Evolutionary conservation across 2,888 invertebrate genomes (phyloP), one percentile per base, ranked within the genome.

Genomic region (Cephus sareptanus): DNA sequence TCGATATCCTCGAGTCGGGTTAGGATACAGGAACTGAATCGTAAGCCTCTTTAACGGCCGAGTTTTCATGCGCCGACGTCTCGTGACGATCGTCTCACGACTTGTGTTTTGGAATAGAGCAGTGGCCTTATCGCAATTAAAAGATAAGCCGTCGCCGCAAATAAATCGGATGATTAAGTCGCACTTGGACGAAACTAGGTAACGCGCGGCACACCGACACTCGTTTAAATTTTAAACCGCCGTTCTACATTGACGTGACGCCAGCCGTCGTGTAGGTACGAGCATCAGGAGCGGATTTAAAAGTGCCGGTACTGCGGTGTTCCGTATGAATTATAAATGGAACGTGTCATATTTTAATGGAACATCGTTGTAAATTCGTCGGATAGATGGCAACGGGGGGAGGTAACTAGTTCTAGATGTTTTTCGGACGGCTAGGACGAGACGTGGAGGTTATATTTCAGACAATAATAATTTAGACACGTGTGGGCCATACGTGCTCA

Each of bases 381-480:
- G 76, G 81, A 77, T 81, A 78, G 81, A 84, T 79, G 78, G 71
- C 76, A 71, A 77, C 76, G 78, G 76, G 80, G 80, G 82, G 85
- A 80, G 83, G 81, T 84, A 84, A 82, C 83, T 81, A 83, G 81
- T 83, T 84, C 79, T 79, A 82, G 82, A 79, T 80, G 78, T 73
- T 79, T 81, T 81, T 82, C 75, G 81, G 76, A 77, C 79, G 78
- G 79, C 78, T 79, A 78, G 73, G 34, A 69, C 69, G 74, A 74
- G 75, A 56, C 79, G 56, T 34, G 68, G 77, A 82, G 79, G 84
- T 86, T 84, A 83, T 87, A 87, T 86, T 89, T 87, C 86, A 88
- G 88, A 90, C 89, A 90, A 90, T 89, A 89, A 89, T 90, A 88
- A 89, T 89, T 89, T 87, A 87, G 87, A 89, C 90, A 90, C 87